Base-by-base conservation (phyloP, 2,113 vertebrate genomes). In the Labeo rohita region DNA sequence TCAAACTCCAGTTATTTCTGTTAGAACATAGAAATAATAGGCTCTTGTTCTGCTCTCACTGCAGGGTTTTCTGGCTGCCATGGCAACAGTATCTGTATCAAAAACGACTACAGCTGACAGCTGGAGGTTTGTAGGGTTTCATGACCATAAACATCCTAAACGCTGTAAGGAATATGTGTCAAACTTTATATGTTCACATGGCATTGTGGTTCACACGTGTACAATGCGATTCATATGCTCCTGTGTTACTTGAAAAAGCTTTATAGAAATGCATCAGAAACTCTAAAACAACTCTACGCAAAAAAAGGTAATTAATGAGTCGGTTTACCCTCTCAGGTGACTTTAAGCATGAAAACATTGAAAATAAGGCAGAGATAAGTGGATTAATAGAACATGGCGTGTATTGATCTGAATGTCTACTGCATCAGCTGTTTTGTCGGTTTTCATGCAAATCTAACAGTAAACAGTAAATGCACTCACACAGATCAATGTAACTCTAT, bases 61-160 rank as follows among this genome's bases (percentile, higher is more conserved):
- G 7, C 66, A 36, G 76, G 86, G 74, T 76, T 79, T 80, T 78
- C 54, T 49, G 56, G 89, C 66, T 90, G 85, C 85, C 87, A 88
- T 90, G 89, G 88, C 88, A 90, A 91, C 45, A 21, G 65, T 23
- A 66, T 76, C 68, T 88, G 81, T 84, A 77, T 16, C 45, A 59
- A 65, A 78, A 81, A 70, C 52, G 63, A 28, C 61, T 81, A 10
- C 43, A 81, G 84, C 16, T 85, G 66, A 83, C 78, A 85, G 82
- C 43, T 88, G 68, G 43, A 68, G 82, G n/a, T 63, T 28, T 78
- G 80, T 70, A 45, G 43, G 56, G 56, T 86, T 87, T 74, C n/a
- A 82, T 73, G 18, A 77, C 23, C 28, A 39, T 81, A 78, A 47
- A 80, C 80, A 50, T 84, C 56, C 36, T 76, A 59, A 78, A 84